Base-by-base conservation (phyloP, 30 jellyfish, hydroid and myxozoan genomes). In the Sanderia malayensis region DNA sequence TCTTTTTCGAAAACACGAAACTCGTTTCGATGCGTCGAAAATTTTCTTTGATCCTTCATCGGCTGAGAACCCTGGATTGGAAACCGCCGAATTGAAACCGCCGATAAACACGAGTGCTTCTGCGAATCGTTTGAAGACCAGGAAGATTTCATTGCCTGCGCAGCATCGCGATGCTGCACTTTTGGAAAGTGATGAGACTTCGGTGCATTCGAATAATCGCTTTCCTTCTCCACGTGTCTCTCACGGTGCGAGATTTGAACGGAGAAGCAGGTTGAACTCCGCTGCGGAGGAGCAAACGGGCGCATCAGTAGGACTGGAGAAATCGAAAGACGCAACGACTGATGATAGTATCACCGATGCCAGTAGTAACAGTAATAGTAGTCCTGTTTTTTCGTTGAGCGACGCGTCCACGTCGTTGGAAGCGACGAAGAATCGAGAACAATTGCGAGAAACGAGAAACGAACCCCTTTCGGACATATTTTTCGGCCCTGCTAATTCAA, bases 31-130 rank as follows among this genome's bases (percentile, higher is more conserved):
- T 44, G 58, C 64, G 31, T 78, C 89, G 66, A 64, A 67, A 70
- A 33, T 65, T 11, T 78, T 78, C 44, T 78, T 45, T 66, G 89
- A 78, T 65, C 89, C 89, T 7, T 79, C 89, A 15, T 74, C 64
- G 27, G 60, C 27, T 34, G 80, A 76, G 62, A 61, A 77, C 72
- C n/a, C n/a, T n/a, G n/a, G n/a, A n/a, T n/a, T n/a, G n/a, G n/a
- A n/a, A n/a, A n/a, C n/a, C n/a, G n/a, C n/a, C n/a, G n/a, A n/a
- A n/a, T n/a, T n/a, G n/a, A n/a, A n/a, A n/a, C n/a, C n/a, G n/a
- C n/a, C n/a, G n/a, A n/a, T n/a, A n/a, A n/a, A n/a, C n/a, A n/a
- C n/a, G n/a, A 31, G 13, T 13, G 6, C 13, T 4, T 6, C 6
- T 37, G 6, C 13, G 10, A 37, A 49, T 2, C 23, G 23, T 49